A percentile compares a stretch with the other conserved stretches of the same genome.
These are phyloP conservation scores for Caloenas nicobarica DNA, from an alignment of 2,113 vertebrate species.

Conservation along the genomic window DNA sequence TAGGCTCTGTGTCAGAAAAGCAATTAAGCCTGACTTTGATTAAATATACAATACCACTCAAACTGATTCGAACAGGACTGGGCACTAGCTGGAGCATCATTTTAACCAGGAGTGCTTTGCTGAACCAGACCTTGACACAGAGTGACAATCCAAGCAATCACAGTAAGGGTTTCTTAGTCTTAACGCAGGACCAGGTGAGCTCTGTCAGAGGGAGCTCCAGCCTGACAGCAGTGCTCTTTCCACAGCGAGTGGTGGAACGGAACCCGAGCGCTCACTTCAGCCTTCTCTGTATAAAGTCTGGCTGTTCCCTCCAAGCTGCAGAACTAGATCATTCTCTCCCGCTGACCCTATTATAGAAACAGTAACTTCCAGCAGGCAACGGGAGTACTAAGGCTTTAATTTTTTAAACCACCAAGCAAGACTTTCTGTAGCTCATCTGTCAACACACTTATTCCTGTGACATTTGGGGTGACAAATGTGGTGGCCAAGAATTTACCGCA, in stretches of 20 bases:
- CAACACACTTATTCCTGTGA: conserved; percentile 13
- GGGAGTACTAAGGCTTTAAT: neutral
- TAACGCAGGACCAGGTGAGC: accelerated
- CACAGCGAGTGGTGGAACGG: neutral
- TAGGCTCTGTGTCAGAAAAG: neutral
- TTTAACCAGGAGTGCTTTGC: neutral
- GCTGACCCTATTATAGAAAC: neutral
- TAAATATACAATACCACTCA: neutral
- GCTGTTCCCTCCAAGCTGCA: neutral
- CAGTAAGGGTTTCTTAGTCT: neutral
- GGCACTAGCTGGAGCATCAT: neutral
- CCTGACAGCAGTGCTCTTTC: neutral
- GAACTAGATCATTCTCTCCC: neutral
- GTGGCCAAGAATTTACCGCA: neutral
- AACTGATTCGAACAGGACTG: neutral
- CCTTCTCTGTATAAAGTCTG: neutral
- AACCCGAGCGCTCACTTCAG: accelerated
- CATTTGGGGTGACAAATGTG: neutral
- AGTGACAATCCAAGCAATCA: neutral
- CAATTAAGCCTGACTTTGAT: neutral
- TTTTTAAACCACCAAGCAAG: conserved; percentile 1
- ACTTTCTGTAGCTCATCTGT: conserved; percentile 34
- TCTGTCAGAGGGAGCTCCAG: neutral
- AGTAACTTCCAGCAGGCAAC: neutral
- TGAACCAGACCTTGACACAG: neutral